Base-by-base conservation (phyloP, 37 sponge, comb jelly and placozoan genomes). In the Halichondria panicea region DNA sequence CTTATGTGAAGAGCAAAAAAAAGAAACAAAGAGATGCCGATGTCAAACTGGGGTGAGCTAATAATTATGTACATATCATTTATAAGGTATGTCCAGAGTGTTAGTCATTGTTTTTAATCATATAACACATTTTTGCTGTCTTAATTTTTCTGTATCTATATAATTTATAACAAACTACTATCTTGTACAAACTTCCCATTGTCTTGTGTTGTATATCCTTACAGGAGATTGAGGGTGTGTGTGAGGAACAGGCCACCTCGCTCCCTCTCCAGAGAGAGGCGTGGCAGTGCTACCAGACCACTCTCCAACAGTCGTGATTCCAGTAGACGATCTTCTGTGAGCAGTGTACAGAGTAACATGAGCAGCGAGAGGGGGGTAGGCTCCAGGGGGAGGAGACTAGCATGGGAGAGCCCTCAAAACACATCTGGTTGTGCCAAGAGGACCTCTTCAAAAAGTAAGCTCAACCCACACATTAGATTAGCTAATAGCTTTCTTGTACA, bases 1-100 rank as follows among this genome's bases (percentile, higher is more conserved):
- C 94, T 2, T 92, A 87, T 43, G 72, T 94, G n/a, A 41, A 83
- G 33, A 71, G 45, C 39, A 94, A 87, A 64, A 39, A 34, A n/a
- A 75, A 65, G 34, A 44, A 56, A 28, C 95, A 87, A 27, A 32
- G 69, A 36, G 85, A 94, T 35, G 43, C 63, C 0, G 46, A 87
- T 30, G 30, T 35, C 11, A 72, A 45, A 55, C 27, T 85, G 43
- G 75, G 79, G 81, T 84, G 18, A 53, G 85, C 12, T 8, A 24
- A 24, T 28, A 7, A 31, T 19, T 63, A 33, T 18, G 18, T 63
- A 18, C 25, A 59, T 43, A 7, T 24, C 52, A 48, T 11, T 48
- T 15, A 18, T 18, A 19, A 24, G 66, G 44, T 24, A 44, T 25
- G n/a, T n/a, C n/a, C n/a, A n/a, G n/a, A n/a, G n/a, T n/a, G n/a